phyloP scores from a whole-genome alignment of 2,888 invertebrate species.

The Parnassius orleans region DNA sequence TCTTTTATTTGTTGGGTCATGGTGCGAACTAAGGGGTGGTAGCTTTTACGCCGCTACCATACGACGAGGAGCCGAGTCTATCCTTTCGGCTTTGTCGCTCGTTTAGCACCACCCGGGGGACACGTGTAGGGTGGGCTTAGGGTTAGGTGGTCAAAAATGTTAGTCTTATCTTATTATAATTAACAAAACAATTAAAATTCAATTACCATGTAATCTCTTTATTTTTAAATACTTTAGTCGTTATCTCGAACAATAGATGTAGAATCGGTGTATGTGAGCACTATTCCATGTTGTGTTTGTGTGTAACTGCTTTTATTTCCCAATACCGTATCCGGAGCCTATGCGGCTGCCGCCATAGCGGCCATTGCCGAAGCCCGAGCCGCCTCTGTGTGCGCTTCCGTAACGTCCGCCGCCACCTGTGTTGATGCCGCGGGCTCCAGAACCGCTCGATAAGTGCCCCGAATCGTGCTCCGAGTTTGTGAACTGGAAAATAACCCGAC shows the following conservation, averaged over 20 bases:
- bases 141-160: no score
- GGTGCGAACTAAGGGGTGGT: no score
- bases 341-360: constrained; percentile 3
- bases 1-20: no score
- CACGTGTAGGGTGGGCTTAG: no score
- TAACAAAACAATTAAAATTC: not conserved
- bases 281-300: no score
- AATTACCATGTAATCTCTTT: not conserved
- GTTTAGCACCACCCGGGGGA: no score
- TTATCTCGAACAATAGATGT: no score
- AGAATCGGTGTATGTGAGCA: not conserved
- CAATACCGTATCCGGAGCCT: not conserved
- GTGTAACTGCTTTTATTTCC: not conserved
- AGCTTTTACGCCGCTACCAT: no score
- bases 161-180: not conserved
- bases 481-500: not conserved
- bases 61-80: no score
- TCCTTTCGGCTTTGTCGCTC: no score
- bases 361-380: not conserved
- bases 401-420: not conserved
- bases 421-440: not conserved
- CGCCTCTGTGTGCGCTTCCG: not conserved
- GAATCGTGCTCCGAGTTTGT: constrained; percentile 1
- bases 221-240: no score
- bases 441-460: not conserved